Base-by-base conservation (phyloP, 2,797 vertebrate species). In the Ctenopoma multispine region DNA sequence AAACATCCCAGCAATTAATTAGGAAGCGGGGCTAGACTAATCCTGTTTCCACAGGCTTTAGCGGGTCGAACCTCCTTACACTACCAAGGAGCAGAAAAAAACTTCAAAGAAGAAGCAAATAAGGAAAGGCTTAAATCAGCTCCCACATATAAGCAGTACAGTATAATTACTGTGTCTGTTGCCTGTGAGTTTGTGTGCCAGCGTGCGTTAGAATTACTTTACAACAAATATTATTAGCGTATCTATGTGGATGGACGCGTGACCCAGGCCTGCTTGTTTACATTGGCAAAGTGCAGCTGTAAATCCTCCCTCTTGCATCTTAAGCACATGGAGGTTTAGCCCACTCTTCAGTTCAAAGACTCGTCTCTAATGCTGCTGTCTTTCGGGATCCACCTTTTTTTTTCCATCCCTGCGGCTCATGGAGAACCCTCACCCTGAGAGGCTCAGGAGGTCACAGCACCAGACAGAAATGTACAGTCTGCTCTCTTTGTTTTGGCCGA, bases 1-100 rank as follows among this genome's bases (percentile, higher is more conserved):
- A 89, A 92, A 89, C 90, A 85, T 70, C 72, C 81, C 43, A 18
- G 83, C 84, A 92, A 92, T 93, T 93, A 91, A 94, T 94, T 93
- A 92, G 80, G 82, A 89, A 90, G 75, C 20, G n/a, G 55, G 65
- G 77, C 80, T 66, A 70, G 81, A 87, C 85, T 93, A 92, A 94
- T 92, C 92, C 85, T 85, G 85, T 93, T 93, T 93, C 87, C 88
- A 84, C n/a, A 60, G 81, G 81, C 80, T 84, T 91, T 83, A 87
- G 82, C 15, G 62, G 79, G 87, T 89, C 73, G 85, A 87, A 90
- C 80, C 56, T 81, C 58, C 70, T 80, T 69, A 65, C 69, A 51
- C 70, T 72, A 83, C 68, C 31, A 53, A 72, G 46, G 38, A 75
- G 66, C 38, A 68, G 60, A 79, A 58, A 69, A 75, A 69, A 60